These are phyloP conservation scores for Hiodon tergisus DNA, from an alignment of 2,113 vertebrate genomes.

Conservation along the genomic window DNA sequence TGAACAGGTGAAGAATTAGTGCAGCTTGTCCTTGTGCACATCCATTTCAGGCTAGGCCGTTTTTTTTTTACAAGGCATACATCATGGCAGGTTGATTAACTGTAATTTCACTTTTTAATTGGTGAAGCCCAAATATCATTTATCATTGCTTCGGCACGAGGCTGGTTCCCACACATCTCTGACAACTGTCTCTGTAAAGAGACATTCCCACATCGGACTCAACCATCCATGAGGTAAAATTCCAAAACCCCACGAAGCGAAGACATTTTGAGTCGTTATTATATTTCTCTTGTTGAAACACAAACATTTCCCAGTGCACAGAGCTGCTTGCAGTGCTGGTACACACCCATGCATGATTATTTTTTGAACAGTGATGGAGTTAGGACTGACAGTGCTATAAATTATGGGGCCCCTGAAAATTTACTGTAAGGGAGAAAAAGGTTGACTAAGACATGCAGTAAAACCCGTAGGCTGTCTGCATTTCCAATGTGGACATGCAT, in stretches of 20 bases:
- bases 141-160: conserved; percentile 14
- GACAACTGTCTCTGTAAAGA: conserved; percentile 5
- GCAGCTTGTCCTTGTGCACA: neutral
- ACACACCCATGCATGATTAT: conserved; percentile 29
- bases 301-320: conserved; percentile 17
- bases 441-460: conserved; percentile 3
- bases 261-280: conserved; percentile 1
- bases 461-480: neutral
- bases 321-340: conserved; percentile 10
- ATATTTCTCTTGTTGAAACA: conserved; percentile 15
- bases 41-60: neutral
- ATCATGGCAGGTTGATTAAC: conserved; percentile 24
- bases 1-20: neutral
- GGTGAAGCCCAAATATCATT: conserved; percentile 27
- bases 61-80: conserved; percentile 7
- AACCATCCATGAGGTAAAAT: conserved; percentile 12
- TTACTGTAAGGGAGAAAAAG: conserved; percentile 4
- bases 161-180: neutral
- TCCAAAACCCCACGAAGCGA: conserved; percentile 11
- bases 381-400: conserved; percentile 23
- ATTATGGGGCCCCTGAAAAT: conserved; percentile 16
- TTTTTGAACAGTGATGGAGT: conserved; percentile 25
- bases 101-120: conserved; percentile 28
- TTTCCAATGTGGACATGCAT: neutral
- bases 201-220: conserved; percentile 17